phyloP scores from a whole-genome alignment of 2,888 invertebrate genomes.

The Cerceris ruficornis region DNA sequence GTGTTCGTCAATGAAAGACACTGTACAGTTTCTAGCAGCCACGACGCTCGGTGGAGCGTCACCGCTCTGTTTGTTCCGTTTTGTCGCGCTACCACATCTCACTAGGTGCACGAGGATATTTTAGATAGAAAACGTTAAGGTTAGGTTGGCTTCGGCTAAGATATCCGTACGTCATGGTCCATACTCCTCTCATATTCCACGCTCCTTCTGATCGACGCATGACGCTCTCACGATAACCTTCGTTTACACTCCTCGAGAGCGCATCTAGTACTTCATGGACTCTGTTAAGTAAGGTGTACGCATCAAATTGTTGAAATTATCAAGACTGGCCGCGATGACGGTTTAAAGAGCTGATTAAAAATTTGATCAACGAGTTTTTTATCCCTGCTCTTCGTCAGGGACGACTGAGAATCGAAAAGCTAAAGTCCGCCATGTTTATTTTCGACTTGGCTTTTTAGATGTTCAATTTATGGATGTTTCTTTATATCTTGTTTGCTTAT shows the following conservation, averaged over 20 bases:
- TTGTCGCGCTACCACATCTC: constrained; percentile 39
- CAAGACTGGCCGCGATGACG: no score
- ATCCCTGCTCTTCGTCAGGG: no score
- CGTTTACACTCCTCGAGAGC: constrained; percentile 17
- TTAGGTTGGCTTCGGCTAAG: constrained; percentile 18
- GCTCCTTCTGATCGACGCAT: constrained; percentile 19
- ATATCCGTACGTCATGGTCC: neutral
- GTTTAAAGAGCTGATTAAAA: no score
- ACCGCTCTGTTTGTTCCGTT: constrained; percentile 35
- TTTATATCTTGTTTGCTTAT: no score
- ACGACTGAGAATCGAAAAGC: no score
- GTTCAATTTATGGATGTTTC: no score
- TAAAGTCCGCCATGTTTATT: no score
- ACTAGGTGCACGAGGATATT: constrained; percentile 41
- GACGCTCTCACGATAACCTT: constrained; percentile 15
- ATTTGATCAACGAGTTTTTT: no score
- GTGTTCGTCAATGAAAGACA: neutral
- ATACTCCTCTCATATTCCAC: constrained; percentile 7
- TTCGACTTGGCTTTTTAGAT: no score
- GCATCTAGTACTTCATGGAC: neutral
- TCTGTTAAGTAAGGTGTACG: no score
- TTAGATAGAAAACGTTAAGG: constrained; percentile 34
- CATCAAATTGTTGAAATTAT: no score
- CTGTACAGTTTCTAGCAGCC: constrained; percentile 18
- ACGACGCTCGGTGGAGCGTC: constrained; percentile 20